Evolutionary conservation across 2,797 vertebrate species (phyloP).

Genomic region (Decapterus maruadsi): DNA sequence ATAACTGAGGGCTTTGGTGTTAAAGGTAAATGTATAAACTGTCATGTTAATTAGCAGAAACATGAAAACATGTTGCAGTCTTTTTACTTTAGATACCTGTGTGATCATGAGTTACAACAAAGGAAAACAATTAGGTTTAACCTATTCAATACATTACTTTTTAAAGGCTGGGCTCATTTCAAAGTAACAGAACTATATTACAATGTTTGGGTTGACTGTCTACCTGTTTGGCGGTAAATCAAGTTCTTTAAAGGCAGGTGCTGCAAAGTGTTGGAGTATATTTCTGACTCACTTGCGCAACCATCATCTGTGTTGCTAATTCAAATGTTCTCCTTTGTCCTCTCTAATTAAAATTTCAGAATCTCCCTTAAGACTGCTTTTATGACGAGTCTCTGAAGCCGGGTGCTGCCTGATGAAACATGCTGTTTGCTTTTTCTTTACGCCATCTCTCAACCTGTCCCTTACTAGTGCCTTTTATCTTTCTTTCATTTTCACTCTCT

Average conservation of each 20-base stretch:
- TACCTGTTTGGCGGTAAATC: not conserved
- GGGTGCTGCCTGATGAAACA: slow-evolving; percentile 11
- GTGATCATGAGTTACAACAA: not conserved
- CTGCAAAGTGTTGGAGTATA: not conserved
- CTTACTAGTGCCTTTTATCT: slow-evolving; percentile 8
- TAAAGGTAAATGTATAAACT: not conserved
- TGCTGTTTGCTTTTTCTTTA: not conserved
- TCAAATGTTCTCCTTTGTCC: not conserved
- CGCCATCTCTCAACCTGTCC: slow-evolving; percentile 25
- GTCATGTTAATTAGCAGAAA: not conserved
- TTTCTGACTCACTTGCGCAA: not conserved
- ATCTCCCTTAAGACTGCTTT: not conserved
- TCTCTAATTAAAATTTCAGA: not conserved
- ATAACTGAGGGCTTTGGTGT: not conserved
- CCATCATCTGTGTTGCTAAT: not conserved
- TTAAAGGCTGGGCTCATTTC: too few species aligned
- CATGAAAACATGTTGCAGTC: too few species aligned
- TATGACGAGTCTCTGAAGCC: not conserved
- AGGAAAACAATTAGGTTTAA: too few species aligned
- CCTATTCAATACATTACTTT: too few species aligned
- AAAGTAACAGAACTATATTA: too few species aligned
- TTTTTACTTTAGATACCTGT: too few species aligned
- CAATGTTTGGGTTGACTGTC: not conserved
- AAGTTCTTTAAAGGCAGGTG: not conserved
- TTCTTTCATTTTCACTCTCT: not conserved